Evolutionary conservation across 23 tunicate species (phyloP), one percentile per base, ranked within the genome.

Genomic region (Phallusia fumigata): DNA sequence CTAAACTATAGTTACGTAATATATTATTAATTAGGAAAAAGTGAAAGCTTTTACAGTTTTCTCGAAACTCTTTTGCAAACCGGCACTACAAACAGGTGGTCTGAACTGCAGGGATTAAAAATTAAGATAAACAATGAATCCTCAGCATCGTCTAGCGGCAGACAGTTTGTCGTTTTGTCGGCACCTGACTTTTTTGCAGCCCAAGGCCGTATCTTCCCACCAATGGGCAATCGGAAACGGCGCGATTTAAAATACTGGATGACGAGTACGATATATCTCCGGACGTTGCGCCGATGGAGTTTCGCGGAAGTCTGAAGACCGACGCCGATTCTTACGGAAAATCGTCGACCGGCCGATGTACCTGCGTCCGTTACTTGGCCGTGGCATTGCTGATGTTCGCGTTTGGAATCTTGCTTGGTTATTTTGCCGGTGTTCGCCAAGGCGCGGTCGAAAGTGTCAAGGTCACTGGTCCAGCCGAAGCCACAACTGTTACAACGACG

Each of bases 261-360:
- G 69, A 58, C 69, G 69, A 58, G 16, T 58, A 58, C 16, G 69
- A 58, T 58, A 58, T 58, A 6, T 58, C 69, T 24, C 69, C 69
- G 69, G 69, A 58, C 69, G 69, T 58, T 11, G 69, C 26, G 13
- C 69, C 69, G 69, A 58, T 58, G 69, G 69, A 58, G 69, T 58
- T 58, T 58, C 69, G 69, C 69, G 69, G 69, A 24, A 58, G 69
- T 58, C 28, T 58, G 69, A 58, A 58, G 16, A 58, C 69, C 28
- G 69, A 58, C 16, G 69, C 69, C 28, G 69, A 58, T 24, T 21
- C 69, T 13, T 58, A 58, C 69, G 69, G 69, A 58, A 58, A 58
- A 58, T 21, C 69, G 3, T 21, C 69, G 69, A 1, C 28, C 3
- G 69, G 69, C 26, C 26, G 28, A 58, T 58, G 69, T 58, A 24